Base-by-base conservation (phyloP, 2,797 vertebrate genomes). In the Sardinella longiceps region DNA sequence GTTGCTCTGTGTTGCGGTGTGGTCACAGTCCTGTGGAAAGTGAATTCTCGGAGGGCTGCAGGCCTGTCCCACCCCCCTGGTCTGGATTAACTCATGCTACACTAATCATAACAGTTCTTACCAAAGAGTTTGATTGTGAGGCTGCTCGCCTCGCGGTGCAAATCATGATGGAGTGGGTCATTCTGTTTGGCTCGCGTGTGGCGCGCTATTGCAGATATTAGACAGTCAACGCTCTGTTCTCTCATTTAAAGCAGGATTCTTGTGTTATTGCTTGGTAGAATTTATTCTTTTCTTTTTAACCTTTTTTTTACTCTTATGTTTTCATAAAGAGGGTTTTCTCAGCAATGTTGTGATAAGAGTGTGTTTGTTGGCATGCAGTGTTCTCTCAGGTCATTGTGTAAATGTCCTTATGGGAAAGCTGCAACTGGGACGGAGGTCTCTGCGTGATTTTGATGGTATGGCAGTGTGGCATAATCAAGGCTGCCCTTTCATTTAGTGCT, bases 81-180 rank as follows among this genome's bases (percentile, higher is more conserved):
- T 85, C 88, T 88, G 88, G 88, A 81, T 87, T 87, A 86, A 81
- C 88, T 88, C 88, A 88, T 80, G 82, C 86, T 84, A 82, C 66
- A 83, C 84, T 88, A 88, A 87, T 84, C 83, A 86, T 86, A 86
- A 86, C 85, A 88, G 85, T 85, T 30, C 53, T 83, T 86, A 85
- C 84, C 85, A 83, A 88, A 80, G 80, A 80, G 81, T 85, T 82
- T 87, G 85, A 85, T 77, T 85, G 83, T 86, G 80, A 74, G 70
- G 86, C 87, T 83, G 82, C 84, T 82, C 80, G 66, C 66, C 84
- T 84, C 63, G 66, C 66, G 81, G 83, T 85, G 74, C 82, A 84
- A 85, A 85, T 28, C 23, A 20, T 86, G 77, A 83, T 77, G 70
- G 70, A 77, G 70, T 77, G 70, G 18, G 14, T 20, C 70, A 77